Evolutionary conservation across 2,888 invertebrate species (phyloP).

Genomic region (Azorinus chamasolen): DNA sequence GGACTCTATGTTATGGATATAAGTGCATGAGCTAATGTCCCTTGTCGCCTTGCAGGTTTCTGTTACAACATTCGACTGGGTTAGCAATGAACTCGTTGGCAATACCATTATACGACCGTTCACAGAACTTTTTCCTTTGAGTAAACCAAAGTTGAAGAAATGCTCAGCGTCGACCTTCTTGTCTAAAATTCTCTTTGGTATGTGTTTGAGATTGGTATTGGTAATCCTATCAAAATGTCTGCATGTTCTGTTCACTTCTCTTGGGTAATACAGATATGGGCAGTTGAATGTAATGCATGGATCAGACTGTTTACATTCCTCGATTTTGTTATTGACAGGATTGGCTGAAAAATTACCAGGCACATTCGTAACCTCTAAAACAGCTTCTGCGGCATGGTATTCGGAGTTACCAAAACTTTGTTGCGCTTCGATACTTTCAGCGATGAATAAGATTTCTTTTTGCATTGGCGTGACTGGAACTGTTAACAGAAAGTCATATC

Average conservation of each 20-base stretch:
- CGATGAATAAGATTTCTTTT: conserved; percentile 66
- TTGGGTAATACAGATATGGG: no score
- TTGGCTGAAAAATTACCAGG: conserved; percentile 13
- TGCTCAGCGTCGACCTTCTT: conserved; percentile 31
- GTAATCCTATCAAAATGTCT: conserved; percentile 39
- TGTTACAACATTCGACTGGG: conserved; percentile 35
- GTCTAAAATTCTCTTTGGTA: conserved; percentile 10
- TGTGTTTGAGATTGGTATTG: conserved; percentile 29
- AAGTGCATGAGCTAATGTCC: conserved; percentile 68
- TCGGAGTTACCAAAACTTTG: conserved; percentile 24
- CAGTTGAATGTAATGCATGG: conserved; percentile 68
- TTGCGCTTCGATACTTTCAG: conserved; percentile 60
- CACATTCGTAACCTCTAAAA: conserved; percentile 44
- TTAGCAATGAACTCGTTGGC: conserved; percentile 47
- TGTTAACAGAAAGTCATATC: conserved; percentile 66
- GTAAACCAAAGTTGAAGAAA: conserved; percentile 74
- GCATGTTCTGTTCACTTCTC: no score
- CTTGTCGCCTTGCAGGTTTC: conserved; percentile 10
- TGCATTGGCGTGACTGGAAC: conserved; percentile 9
- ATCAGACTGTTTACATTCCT: neutral
- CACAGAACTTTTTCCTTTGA: conserved; percentile 64
- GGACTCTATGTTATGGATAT: conserved; percentile 32
- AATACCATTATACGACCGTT: conserved; percentile 59
- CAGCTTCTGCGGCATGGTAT: conserved; percentile 62
- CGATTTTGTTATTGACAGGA: conserved; percentile 14